phyloP scores from a whole-genome alignment of 2,797 vertebrate species.

The Chelon labrosus region DNA sequence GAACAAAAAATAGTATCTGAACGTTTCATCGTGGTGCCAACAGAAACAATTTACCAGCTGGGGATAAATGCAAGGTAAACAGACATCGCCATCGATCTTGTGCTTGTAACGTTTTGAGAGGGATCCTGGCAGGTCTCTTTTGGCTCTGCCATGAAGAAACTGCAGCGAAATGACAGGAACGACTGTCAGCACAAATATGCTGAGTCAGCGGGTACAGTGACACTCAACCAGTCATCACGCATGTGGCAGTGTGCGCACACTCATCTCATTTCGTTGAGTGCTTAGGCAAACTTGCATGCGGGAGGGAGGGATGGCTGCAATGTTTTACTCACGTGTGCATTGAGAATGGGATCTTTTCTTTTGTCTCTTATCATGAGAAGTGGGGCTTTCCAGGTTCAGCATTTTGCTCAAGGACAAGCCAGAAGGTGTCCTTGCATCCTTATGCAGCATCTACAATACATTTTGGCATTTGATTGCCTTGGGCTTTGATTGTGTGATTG shows the following conservation, averaged over 20 bases:
- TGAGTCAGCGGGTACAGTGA: constrained; percentile 67
- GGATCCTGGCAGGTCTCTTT: constrained; percentile 44
- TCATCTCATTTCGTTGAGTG: constrained; percentile 77
- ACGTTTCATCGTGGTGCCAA: constrained; percentile 37
- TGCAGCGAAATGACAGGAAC: constrained; percentile 48
- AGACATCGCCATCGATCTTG: constrained; percentile 45
- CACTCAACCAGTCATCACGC: constrained; percentile 45
- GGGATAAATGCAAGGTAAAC: constrained; percentile 46
- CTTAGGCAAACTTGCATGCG: constrained; percentile 44
- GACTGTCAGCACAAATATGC: constrained; percentile 55
- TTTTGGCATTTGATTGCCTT: constrained; percentile 16
- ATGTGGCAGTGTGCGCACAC: constrained; percentile 16
- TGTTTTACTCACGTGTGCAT: constrained; percentile 18
- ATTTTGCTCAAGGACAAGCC: constrained; percentile 51
- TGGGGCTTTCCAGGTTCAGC: constrained; percentile 26
- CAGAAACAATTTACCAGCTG: constrained; percentile 48
- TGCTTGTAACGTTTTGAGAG: constrained; percentile 43
- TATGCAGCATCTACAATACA: not conserved
- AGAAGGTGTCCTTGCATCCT: constrained; percentile 29
- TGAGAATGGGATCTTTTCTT: constrained; percentile 5
- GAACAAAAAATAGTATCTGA: constrained; percentile 24
- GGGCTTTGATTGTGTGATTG: constrained; percentile 17
- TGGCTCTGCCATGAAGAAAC: constrained; percentile 43
- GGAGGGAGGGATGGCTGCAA: constrained; percentile 14
- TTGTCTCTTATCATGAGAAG: constrained; percentile 36